Conservation (phyloP, 35 echinoderm and acorn worm genomes). For the Stichopus chloronotus region DNA sequence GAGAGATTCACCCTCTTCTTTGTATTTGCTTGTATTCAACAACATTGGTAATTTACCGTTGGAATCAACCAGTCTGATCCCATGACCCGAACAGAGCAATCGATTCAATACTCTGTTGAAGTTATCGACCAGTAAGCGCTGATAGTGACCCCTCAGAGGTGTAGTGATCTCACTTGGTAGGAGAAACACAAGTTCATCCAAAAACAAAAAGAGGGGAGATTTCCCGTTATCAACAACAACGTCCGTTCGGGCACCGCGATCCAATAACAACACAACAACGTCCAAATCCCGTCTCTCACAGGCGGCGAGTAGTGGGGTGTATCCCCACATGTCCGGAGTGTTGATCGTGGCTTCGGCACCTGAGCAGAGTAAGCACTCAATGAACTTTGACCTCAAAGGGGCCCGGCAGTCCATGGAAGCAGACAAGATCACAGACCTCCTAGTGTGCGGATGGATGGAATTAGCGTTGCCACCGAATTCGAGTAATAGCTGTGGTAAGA, state of each 20-base stretch:
- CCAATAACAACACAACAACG: conserved; percentile 8
- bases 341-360: conserved; percentile 29
- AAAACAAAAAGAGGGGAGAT: conserved; percentile 32
- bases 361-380: background rate
- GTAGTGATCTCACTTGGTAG: background rate
- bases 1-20: background rate
- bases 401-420: conserved; percentile 17
- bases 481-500: conserved; percentile 26
- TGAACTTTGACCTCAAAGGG: background rate
- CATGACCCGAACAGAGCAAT: background rate
- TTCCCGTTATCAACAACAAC: background rate
- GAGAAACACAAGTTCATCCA: conserved; percentile 6
- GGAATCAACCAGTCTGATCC: background rate
- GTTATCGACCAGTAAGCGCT: background rate
- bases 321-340: conserved; percentile 31
- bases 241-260: conserved; percentile 5
- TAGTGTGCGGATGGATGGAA: conserved; percentile 24
- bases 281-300: conserved; percentile 34
- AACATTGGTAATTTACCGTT: conserved; percentile 28
- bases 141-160: background rate
- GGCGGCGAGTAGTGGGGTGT: conserved; percentile 40
- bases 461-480: conserved; percentile 35
- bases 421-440: conserved; percentile 11
- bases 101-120: conserved; percentile 51
- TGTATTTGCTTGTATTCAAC: background rate